A percentile compares a stretch with the other conserved stretches of the same genome.
These are phyloP conservation scores for Eupithecia subumbrata DNA, from an alignment of 2,888 invertebrate genomes.

Conservation along the genomic window DNA sequence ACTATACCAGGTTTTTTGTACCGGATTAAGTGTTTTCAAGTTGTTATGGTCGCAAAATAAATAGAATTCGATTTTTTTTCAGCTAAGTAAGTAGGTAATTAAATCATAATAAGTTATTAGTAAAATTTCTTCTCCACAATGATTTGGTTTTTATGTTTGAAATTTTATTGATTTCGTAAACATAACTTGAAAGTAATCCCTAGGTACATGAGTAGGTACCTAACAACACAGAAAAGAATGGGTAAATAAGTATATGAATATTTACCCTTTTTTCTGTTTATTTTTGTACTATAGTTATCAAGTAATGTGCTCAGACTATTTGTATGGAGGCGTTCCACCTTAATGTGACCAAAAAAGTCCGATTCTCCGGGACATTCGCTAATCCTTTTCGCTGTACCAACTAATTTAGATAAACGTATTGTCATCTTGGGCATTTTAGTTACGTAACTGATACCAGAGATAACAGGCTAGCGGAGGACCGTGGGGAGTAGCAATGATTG, in stretches of 20 bases:
- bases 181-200: background rate
- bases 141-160: background rate
- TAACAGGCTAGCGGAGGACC: background rate
- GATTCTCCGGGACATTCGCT: conserved; percentile 18
- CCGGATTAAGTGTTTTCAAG: background rate
- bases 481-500: background rate
- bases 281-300: background rate
- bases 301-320: background rate
- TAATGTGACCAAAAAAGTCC: conserved; percentile 61
- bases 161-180: background rate
- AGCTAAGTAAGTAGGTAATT: too few species aligned
- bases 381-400: background rate
- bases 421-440: background rate
- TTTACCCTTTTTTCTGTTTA: background rate
- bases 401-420: background rate
- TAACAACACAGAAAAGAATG: too few species aligned
- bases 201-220: too few species aligned
- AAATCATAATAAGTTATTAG: too few species aligned
- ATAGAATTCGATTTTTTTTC: too few species aligned
- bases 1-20: background rate
- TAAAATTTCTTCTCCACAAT: background rate
- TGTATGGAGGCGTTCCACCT: conserved; percentile 7
- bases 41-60: background rate
- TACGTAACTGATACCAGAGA: background rate
- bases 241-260: too few species aligned